Evolutionary conservation across 2,797 vertebrate species (phyloP).

Genomic region (Anolis apletophallus): DNA sequence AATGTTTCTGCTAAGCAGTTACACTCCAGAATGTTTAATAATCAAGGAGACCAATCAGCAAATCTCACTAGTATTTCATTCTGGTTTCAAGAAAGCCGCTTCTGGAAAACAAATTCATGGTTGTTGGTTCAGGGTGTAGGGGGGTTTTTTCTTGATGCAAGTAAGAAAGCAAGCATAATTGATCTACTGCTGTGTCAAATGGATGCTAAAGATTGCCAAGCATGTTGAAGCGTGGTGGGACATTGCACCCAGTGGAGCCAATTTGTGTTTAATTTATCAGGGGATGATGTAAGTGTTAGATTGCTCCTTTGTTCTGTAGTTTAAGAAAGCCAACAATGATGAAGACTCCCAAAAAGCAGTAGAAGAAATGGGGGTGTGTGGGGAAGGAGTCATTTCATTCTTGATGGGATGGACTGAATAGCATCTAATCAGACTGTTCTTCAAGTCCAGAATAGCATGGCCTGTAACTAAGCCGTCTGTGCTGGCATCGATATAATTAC

Average conservation of each 20-base stretch:
- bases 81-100: conserved; percentile 15
- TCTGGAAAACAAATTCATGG: conserved; percentile 18
- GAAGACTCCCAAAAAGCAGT: conserved; percentile 1
- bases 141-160: background rate
- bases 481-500: conserved; percentile 21
- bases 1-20: conserved; percentile 17
- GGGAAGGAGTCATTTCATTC: background rate
- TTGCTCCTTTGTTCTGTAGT: conserved; percentile 30
- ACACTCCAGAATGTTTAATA: background rate
- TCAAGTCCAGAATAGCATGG: background rate
- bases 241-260: conserved; percentile 37
- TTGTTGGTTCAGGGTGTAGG: conserved; percentile 1
- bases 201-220: conserved; percentile 38
- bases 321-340: conserved; percentile 14
- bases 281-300: conserved; percentile 2
- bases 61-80: conserved; percentile 13
- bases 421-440: conserved; percentile 23
- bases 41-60: conserved; percentile 19
- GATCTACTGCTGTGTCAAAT: conserved; percentile 38
- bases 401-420: conserved; percentile 11
- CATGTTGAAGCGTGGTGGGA: conserved; percentile 31
- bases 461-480: background rate
- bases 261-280: conserved; percentile 46
- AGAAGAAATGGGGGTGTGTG: background rate
- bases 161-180: conserved; percentile 34